Conservation (phyloP, 2,888 invertebrate genomes). For the Meteorus cinctellus region DNA sequence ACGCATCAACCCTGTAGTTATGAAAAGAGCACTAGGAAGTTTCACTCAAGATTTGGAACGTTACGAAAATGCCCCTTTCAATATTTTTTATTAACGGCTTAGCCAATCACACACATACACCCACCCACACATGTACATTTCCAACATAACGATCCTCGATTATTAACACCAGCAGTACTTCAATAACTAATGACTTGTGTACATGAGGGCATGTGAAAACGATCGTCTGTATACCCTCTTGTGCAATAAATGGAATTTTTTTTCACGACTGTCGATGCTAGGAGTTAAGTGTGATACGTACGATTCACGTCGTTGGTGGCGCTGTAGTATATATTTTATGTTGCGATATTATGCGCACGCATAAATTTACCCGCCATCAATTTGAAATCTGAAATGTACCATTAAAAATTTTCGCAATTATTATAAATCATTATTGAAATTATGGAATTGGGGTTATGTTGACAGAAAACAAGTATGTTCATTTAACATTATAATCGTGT, state of each 20-base stretch:
- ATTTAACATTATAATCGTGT: constrained; percentile 59
- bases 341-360: background rate
- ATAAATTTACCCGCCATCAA: background rate
- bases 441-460: constrained; percentile 44
- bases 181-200: no score
- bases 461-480: constrained; percentile 44
- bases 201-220: no score
- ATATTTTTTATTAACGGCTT: background rate
- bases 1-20: no score
- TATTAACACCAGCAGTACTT: no score
- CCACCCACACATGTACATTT: no score
- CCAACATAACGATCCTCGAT: background rate
- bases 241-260: background rate
- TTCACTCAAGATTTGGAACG: background rate
- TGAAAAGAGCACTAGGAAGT: background rate
- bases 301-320: background rate
- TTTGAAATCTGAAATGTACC: background rate
- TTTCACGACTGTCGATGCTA: background rate
- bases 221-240: background rate
- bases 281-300: background rate
- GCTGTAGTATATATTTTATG: background rate
- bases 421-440: constrained; percentile 36
- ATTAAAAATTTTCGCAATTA: background rate
- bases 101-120: background rate
- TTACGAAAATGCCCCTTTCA: background rate